Percentiles rank a stretch among this genome's conserved stretches.
These are phyloP conservation scores for Zonitis immaculata DNA, from an alignment of 2,888 invertebrate genomes.

Conservation along the genomic window DNA sequence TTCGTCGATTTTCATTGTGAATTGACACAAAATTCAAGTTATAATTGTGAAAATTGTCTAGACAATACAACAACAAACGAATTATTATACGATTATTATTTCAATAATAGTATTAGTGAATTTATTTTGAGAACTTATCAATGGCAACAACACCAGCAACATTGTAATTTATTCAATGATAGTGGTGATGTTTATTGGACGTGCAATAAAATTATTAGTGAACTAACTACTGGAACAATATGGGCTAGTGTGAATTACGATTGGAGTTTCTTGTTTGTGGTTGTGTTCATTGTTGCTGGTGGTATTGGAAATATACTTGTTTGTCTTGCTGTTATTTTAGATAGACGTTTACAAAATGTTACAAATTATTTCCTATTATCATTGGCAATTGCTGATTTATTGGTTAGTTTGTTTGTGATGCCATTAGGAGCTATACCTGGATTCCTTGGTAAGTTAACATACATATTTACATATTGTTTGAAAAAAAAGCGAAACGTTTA, in stretches of 20 bases:
- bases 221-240: conserved; percentile 6
- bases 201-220: conserved; percentile 24
- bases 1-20: conserved; percentile 35
- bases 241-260: conserved; percentile 53
- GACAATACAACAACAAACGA: conserved; percentile 22
- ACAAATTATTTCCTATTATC: conserved; percentile 95
- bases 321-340: conserved; percentile 86
- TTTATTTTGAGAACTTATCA: conserved; percentile 26
- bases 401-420: conserved; percentile 94
- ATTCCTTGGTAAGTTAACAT: conserved; percentile 74
- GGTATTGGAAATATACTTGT: conserved; percentile 90
- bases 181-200: conserved; percentile 36
- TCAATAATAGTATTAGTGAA: conserved; percentile 27
- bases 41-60: conserved; percentile 31
- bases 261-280: conserved; percentile 80
- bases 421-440: conserved; percentile 91
- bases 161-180: conserved; percentile 33
- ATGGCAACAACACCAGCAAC: not conserved
- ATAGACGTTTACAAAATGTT: conserved; percentile 86
- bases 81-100: conserved; percentile 23
- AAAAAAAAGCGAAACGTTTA: too few relatives aligned
- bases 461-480: too few relatives aligned
- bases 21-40: conserved; percentile 19
- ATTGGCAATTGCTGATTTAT: conserved; percentile 86
- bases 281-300: conserved; percentile 81